A percentile compares a stretch with the other conserved stretches of the same genome.
Conservation (phyloP, 2,113 vertebrate species). For the Tachycineta bicolor region DNA sequence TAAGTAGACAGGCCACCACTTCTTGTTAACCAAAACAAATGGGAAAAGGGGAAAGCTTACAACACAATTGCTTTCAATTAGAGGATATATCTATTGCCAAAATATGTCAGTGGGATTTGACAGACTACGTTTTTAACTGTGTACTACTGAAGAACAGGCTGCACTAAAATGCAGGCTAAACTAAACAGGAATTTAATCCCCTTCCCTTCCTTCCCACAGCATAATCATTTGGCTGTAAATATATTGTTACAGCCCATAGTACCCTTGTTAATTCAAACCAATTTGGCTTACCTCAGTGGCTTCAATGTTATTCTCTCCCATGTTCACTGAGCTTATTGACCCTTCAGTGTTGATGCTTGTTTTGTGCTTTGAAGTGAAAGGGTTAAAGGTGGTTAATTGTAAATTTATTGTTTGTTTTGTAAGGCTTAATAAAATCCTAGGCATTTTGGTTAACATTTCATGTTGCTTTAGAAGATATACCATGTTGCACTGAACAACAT, state of each 20-base stretch:
- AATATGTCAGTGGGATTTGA: conserved; percentile 20
- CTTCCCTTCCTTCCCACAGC: not conserved
- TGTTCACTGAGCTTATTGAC: not conserved
- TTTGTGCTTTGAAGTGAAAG: not conserved
- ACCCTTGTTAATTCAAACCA: not conserved
- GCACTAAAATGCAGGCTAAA: not conserved
- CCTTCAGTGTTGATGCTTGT: not conserved
- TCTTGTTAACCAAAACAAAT: conserved; percentile 28
- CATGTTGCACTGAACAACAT: not conserved
- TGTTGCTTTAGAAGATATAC: not conserved
- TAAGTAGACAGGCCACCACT: conserved; percentile 1
- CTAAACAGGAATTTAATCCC: not conserved
- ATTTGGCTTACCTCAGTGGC: not conserved
- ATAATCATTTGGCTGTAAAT: not conserved
- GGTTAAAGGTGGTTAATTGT: not conserved
- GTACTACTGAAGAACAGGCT: not conserved
- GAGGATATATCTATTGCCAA: conserved; percentile 39
- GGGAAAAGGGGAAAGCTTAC: conserved; percentile 16
- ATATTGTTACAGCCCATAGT: not conserved
- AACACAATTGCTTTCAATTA: conserved; percentile 59
- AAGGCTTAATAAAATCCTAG: not conserved
- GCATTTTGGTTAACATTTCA: not conserved
- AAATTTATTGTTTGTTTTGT: not conserved
- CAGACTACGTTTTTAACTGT: conserved; percentile 33
- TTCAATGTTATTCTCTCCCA: not conserved